Conservation (phyloP, 2,888 invertebrate species). For the Eristalinus sepulchralis region DNA sequence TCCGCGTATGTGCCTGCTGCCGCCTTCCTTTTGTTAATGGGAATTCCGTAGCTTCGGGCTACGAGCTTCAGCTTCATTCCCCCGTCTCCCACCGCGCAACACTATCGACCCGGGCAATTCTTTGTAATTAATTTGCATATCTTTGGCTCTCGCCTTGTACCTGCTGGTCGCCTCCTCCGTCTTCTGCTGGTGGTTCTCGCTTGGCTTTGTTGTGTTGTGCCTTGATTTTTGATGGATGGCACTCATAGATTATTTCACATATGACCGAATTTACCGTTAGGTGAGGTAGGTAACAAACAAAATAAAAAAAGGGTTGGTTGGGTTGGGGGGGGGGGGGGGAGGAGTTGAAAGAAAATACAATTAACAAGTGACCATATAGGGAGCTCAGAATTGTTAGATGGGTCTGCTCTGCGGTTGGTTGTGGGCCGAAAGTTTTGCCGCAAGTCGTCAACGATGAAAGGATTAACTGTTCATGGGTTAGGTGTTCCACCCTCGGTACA, state of each 20-base stretch:
- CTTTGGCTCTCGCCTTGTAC: neutral
- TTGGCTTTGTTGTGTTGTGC: neutral
- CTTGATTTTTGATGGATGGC: constrained; percentile 47
- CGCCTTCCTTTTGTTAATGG: constrained; percentile 6
- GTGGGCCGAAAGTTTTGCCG: constrained; percentile 29
- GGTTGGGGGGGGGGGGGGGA: no score
- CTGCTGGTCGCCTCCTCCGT: no score
- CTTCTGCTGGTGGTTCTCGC: neutral
- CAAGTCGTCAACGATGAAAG: constrained; percentile 19
- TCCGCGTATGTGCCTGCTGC: neutral
- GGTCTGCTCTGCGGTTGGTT: neutral
- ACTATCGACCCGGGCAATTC: constrained; percentile 16
- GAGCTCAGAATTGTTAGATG: constrained; percentile 21
- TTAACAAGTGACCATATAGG: constrained; percentile 22
- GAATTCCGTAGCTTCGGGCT: constrained; percentile 27
- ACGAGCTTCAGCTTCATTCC: neutral
- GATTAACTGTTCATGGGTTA: constrained; percentile 34
- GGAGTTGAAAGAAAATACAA: neutral
- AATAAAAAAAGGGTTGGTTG: no score
- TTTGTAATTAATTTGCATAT: constrained; percentile 48
- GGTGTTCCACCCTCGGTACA: neutral
- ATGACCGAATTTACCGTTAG: constrained; percentile 32
- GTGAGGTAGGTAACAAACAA: neutral
- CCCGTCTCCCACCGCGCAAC: neutral
- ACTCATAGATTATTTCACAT: constrained; percentile 36